Base-by-base conservation (phyloP, 2,888 invertebrate species). In the Machimus atricapillus region DNA sequence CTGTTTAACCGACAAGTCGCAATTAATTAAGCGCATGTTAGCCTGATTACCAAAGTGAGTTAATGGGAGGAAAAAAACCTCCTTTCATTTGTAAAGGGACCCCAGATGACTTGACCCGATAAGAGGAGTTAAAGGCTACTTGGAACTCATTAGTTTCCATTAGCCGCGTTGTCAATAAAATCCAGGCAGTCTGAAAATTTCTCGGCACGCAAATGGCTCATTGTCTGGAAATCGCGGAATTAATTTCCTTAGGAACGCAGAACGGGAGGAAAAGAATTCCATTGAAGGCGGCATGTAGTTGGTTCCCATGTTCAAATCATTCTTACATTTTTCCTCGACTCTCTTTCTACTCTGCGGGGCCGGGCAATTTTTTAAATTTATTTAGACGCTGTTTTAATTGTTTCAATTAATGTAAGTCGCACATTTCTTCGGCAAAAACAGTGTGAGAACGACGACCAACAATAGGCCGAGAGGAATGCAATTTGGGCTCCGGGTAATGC, bases 341-440 rank as follows among this genome's bases (percentile, higher is more conserved):
- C 43, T 74, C 3, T n/a, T 23, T 31, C 37, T 43, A 5, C 12
- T 2, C 66, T 66, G n/a, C n/a, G 40, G 43, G 12, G 19, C 37
- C 23, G 14, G 43, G 40, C 40, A 43, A 78, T 43, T 46, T 78
- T 78, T 78, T 78, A 23, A 78, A 34, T 19, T 78, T 43, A 78
- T 40, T 78, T 78, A 78, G 78, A 46, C 78, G 78, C 78, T 78
- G 40, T 12, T 78, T 78, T 78, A 78, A 78, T 78, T 78, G 78
- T 78, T 78, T 78, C 78, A 78, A 78, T 78, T 78, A 78, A 78
- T 78, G 78, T 78, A 43, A 43, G 78, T 78, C 78, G 78, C 78
- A 78, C 23, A 78, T 78, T 78, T 78, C 78, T 78, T 78, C 23
- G 66, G 78, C 43, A 78, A 78, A 78, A 78, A 78, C 37, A 37